Conservation (phyloP, 2,888 invertebrate species). For the Autographa gamma region DNA sequence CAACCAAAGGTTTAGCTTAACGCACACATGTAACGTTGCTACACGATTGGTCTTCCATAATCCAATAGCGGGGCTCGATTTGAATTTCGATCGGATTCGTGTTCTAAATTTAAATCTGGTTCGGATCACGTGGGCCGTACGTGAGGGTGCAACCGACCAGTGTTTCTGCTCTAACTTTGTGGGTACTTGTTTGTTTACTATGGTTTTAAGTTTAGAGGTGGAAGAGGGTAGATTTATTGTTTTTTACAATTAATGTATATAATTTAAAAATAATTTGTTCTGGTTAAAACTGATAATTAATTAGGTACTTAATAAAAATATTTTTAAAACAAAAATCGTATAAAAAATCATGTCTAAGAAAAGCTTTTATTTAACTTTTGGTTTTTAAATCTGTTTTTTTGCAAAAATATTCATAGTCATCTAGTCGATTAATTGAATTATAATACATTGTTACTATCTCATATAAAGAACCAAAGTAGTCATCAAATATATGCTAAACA, state of each 20-base stretch:
- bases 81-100: slow-evolving; percentile 62
- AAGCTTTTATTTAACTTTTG: too few relatives aligned
- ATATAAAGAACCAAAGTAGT: too few relatives aligned
- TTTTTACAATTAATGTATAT: neutral
- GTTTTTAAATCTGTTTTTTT: too few relatives aligned
- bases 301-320: too few relatives aligned
- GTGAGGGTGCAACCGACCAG: slow-evolving; percentile 53
- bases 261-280: too few relatives aligned
- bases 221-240: neutral
- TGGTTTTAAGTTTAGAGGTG: neutral
- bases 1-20: slow-evolving; percentile 46
- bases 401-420: too few relatives aligned
- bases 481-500: too few relatives aligned
- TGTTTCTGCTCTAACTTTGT: slow-evolving; percentile 44
- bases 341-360: too few relatives aligned
- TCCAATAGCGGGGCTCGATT: slow-evolving; percentile 56
- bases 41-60: slow-evolving; percentile 55
- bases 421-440: too few relatives aligned
- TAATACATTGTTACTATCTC: too few relatives aligned
- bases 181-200: slow-evolving; percentile 42
- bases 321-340: too few relatives aligned
- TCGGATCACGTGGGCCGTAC: slow-evolving; percentile 57
- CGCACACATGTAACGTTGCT: slow-evolving; percentile 45
- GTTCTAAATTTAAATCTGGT: slow-evolving; percentile 63
- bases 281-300: too few relatives aligned